A percentile compares a stretch with the other conserved stretches of the same genome.
Conservation (phyloP, 2,797 vertebrate species). For the Chaetophractus vellerosus region DNA sequence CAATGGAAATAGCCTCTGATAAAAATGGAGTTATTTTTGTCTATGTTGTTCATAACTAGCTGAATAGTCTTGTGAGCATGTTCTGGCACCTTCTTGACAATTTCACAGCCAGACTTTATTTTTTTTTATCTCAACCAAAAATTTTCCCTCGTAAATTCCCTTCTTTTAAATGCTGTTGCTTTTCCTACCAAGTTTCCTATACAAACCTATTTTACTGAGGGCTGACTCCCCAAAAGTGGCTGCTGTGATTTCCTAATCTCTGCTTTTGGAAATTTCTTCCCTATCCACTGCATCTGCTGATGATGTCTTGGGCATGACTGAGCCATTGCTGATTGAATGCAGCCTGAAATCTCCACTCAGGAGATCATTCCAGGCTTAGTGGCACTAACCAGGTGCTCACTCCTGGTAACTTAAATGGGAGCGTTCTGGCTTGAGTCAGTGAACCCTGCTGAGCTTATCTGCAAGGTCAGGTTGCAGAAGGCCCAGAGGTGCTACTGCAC, state of each 20-base stretch:
- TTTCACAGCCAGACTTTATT: constrained; percentile 15
- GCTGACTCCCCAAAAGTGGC: neutral
- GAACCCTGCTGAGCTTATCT: neutral
- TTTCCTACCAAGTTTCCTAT: neutral
- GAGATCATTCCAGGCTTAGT: neutral
- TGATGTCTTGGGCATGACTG: neutral
- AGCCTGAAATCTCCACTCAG: neutral
- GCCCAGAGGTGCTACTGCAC: fast-evolving
- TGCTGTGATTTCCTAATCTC: neutral
- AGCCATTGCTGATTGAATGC: neutral
- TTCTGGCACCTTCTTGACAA: constrained; percentile 50
- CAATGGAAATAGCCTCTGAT: neutral
- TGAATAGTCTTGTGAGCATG: constrained; percentile 55
- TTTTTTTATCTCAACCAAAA: neutral
- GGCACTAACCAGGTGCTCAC: constrained; percentile 19
- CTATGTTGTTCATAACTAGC: constrained; percentile 20
- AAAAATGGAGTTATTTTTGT: constrained; percentile 62
- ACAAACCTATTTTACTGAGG: neutral
- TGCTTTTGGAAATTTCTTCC: neutral
- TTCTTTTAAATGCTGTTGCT: neutral
- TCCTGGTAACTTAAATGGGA: neutral
- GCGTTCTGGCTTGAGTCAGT: neutral
- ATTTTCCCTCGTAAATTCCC: neutral
- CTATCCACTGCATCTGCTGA: neutral
- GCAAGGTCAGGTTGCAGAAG: neutral